phyloP scores from a whole-genome alignment of 2,113 vertebrate genomes.

The Brevimyrus niger region DNA sequence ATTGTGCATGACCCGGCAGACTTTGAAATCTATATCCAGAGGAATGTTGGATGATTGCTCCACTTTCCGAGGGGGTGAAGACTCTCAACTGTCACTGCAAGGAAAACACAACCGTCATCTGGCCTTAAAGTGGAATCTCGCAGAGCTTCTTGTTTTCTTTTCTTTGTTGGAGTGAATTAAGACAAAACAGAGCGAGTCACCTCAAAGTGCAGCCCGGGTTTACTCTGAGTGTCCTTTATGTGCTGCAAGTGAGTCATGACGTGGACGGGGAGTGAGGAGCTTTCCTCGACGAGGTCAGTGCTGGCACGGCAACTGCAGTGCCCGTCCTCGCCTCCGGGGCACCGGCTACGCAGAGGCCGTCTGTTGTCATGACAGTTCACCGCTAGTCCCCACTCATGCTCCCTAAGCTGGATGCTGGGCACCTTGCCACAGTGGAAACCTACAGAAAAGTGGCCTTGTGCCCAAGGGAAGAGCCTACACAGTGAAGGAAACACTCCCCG shows the following conservation, averaged over 20 bases:
- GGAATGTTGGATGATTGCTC: neutral
- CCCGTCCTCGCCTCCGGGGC: neutral
- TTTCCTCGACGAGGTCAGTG: neutral
- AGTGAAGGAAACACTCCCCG: neutral
- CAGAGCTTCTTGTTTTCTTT: neutral
- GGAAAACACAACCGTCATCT: conserved; percentile 5
- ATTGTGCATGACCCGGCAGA: neutral
- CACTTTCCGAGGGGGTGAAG: neutral
- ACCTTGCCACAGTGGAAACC: neutral
- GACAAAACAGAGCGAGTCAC: neutral
- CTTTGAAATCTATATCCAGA: conserved; percentile 13
- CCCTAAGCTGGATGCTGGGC: neutral
- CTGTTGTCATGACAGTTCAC: neutral
- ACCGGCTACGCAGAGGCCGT: neutral
- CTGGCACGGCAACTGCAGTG: neutral
- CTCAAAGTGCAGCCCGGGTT: neutral
- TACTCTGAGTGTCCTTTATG: neutral
- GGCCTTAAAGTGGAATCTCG: conserved; percentile 13
- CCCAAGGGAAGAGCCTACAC: neutral
- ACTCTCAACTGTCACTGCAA: conserved; percentile 16
- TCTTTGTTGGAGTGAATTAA: neutral
- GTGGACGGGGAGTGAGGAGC: neutral
- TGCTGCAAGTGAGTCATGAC: neutral
- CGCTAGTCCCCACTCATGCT: neutral
- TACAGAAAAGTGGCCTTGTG: neutral